Evolutionary conservation across 2,797 vertebrate species (phyloP).

Genomic region (Silurus aristotelis): DNA sequence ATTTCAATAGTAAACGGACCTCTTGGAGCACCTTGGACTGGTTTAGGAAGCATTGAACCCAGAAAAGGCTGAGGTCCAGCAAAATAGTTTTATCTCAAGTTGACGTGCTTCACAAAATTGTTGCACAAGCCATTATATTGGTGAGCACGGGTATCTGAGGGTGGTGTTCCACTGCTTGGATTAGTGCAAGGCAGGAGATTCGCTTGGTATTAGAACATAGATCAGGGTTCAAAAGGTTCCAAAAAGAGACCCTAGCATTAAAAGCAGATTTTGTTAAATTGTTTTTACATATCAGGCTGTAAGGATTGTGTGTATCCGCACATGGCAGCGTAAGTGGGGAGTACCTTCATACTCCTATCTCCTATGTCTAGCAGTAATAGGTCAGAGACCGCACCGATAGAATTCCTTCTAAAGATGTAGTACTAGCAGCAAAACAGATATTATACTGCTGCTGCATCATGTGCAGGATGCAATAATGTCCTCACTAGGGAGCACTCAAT

Average conservation of each 20-base stretch:
- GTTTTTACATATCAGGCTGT: not conserved
- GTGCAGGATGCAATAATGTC: not conserved
- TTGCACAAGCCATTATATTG: not conserved
- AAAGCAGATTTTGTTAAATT: too few relatives aligned
- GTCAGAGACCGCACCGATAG: not conserved
- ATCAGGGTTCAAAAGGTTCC: not conserved
- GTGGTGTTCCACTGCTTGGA: not conserved
- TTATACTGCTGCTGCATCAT: not conserved
- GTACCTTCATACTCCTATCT: not conserved
- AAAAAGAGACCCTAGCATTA: not conserved
- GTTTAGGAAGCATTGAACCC: not conserved
- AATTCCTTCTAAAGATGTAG: not conserved
- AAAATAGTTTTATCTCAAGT: not conserved
- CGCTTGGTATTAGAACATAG: not conserved
- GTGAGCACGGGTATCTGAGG: not conserved
- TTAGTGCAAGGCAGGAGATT: not conserved
- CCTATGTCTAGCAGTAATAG: not conserved
- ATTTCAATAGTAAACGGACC: not conserved
- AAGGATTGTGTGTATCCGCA: not conserved
- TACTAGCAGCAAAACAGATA: not conserved
- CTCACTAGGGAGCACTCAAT: constrained; percentile 8
- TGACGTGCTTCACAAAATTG: not conserved
- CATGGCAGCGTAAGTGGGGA: not conserved
- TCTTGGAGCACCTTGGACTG: not conserved
- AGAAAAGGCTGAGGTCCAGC: not conserved